phyloP scores from a whole-genome alignment of 2,797 vertebrate genomes.

The Liasis olivaceus region DNA sequence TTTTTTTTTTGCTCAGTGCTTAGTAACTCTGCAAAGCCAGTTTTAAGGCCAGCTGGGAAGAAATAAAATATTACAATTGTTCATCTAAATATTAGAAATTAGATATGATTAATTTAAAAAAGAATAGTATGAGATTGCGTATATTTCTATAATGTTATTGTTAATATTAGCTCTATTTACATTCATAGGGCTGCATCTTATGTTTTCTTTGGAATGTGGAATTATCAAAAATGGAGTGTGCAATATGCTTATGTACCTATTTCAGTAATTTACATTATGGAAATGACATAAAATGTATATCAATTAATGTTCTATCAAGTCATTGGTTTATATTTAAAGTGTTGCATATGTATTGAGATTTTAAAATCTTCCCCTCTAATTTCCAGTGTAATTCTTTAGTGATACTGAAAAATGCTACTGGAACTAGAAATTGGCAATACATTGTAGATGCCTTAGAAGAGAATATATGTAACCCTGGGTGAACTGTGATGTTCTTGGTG shows the following conservation, averaged over 20 bases:
- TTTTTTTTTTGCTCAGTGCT: slow-evolving; percentile 62
- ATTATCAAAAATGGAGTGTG: background rate
- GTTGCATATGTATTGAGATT: background rate
- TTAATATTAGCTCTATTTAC: background rate
- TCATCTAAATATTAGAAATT: slow-evolving; percentile 28
- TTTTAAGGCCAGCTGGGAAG: slow-evolving; percentile 61
- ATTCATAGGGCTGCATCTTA: background rate
- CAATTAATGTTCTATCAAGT: background rate
- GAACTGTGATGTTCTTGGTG: background rate
- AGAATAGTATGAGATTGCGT: slow-evolving; percentile 1
- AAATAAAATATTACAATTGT: slow-evolving; percentile 52
- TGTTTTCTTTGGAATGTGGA: background rate
- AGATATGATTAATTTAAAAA: slow-evolving; percentile 28
- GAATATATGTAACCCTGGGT: background rate
- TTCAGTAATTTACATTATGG: background rate
- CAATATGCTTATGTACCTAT: background rate
- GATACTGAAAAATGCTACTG: background rate
- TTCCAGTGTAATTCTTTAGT: background rate
- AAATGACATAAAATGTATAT: background rate
- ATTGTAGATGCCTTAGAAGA: background rate
- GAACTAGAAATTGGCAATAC: background rate
- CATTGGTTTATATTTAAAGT: background rate
- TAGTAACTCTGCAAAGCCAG: slow-evolving; percentile 67
- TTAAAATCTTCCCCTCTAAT: background rate
- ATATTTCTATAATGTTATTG: slow-evolving; percentile 16